Base-by-base conservation (phyloP, 2,888 invertebrate genomes). In the Papilio protenor region DNA sequence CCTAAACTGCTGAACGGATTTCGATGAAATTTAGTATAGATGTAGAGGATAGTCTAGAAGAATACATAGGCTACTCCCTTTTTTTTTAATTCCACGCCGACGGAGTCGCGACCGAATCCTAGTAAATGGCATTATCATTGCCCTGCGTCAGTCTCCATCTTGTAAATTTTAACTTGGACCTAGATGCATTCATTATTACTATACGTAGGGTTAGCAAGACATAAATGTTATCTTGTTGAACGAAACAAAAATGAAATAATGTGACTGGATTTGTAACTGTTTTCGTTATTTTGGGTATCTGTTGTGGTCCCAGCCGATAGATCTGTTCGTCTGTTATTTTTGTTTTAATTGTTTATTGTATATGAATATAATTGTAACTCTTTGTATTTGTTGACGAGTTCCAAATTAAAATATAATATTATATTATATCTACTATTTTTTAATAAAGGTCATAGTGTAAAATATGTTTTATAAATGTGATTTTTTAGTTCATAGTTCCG, bases 111-210 rank as follows among this genome's bases (percentile, higher is more conserved):
- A 2, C 47, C 47, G 16, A 14, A 49, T 1, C 4, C 61, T 61
- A 71, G 76, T 83, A 83, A 82, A 86, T 83, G 79, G 79, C 79
- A 83, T 83, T 83, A 84, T 85, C 83, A 83, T 79, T 66, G 40
- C 78, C 76, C 77, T 82, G 85, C 85, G 81, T 85, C 85, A 85
- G 81, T 80, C 78, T 76, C 78, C 83, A 84, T 86, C 85, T 85
- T 81, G 83, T 82, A 82, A 83, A 79, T 82, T 83, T 83, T 82
- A 85, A 84, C 82, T 83, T 84, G 83, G 85, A 85, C 89, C 88
- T 90, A 90, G 87, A 89, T 91, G 87, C 91, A 91, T 91, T 88
- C 84, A 89, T 91, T 91, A 91, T 80, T 81, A 75, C 78, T 86
- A 88, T 86, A 83, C 80, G 59, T 87, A 91, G 18, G 12, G 89